phyloP scores from a whole-genome alignment of 2,113 vertebrate species.

The Megatriorchis doriae region DNA sequence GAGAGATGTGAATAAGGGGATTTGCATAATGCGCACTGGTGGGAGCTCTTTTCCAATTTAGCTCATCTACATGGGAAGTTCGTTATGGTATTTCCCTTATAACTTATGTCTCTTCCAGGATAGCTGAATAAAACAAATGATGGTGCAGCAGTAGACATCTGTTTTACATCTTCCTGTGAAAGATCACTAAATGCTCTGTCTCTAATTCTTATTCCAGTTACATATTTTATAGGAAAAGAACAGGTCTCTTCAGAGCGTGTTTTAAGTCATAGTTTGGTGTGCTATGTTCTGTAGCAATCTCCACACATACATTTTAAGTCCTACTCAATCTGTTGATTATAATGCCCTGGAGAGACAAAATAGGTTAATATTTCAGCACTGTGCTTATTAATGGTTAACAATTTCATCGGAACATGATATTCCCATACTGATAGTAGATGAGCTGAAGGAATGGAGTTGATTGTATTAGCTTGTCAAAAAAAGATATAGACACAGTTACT shows the following conservation, averaged over 20 bases:
- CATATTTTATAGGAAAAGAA: neutral
- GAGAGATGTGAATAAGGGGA: neutral
- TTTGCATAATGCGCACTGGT: neutral
- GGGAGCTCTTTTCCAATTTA: slow-evolving; percentile 6
- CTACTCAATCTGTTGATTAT: neutral
- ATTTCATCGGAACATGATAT: neutral
- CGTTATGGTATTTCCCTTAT: neutral
- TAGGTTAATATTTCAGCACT: slow-evolving; percentile 38
- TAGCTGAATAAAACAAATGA: neutral
- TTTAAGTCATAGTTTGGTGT: neutral
- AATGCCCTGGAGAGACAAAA: slow-evolving; percentile 3
- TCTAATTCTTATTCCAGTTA: neutral
- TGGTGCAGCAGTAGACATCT: neutral
- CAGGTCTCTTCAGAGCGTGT: neutral
- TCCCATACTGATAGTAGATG: neutral
- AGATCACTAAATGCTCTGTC: neutral
- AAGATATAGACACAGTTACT: neutral
- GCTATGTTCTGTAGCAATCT: neutral
- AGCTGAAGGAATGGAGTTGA: neutral
- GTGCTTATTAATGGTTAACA: slow-evolving; percentile 19
- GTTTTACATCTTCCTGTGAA: neutral
- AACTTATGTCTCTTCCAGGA: neutral
- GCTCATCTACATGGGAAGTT: neutral
- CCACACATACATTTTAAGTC: neutral
- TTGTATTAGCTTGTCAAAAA: slow-evolving; percentile 26